Conservation (phyloP, 2,888 invertebrate species). For the Aphidius colemani region DNA sequence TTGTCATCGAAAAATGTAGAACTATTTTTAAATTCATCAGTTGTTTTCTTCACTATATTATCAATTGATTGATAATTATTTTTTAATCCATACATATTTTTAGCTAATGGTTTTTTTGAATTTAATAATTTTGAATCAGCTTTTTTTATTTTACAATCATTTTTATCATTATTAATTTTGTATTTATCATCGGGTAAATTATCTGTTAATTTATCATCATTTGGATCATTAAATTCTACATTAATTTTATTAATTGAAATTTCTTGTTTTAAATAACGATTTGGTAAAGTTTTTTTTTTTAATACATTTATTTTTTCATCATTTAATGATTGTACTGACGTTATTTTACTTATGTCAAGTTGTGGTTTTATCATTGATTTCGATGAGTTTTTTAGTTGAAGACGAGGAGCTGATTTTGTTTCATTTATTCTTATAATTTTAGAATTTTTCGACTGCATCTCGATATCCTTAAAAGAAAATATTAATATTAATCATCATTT, state of each 20-base stretch:
- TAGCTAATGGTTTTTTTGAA: too few relatives aligned
- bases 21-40: slow-evolving; percentile 35
- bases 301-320: background rate
- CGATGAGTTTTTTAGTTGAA: slow-evolving; percentile 8
- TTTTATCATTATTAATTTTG: slow-evolving; percentile 11
- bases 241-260: too few relatives aligned
- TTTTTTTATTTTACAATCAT: slow-evolving; percentile 2
- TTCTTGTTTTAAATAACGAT: too few relatives aligned
- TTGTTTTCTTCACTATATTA: slow-evolving; percentile 27
- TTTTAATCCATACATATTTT: too few relatives aligned
- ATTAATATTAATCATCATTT: slow-evolving; percentile 20
- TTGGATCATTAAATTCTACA: too few relatives aligned
- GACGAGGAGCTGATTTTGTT: background rate
- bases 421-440: slow-evolving; percentile 25
- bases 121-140: background rate
- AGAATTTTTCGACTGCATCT: background rate
- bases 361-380: slow-evolving; percentile 8
- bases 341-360: background rate
- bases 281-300: too few relatives aligned
- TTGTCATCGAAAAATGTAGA: slow-evolving; percentile 35
- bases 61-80: too few relatives aligned
- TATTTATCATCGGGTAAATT: background rate
- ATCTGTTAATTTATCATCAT: too few relatives aligned
- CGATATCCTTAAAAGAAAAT: slow-evolving; percentile 15
- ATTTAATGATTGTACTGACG: slow-evolving; percentile 1